Evolutionary conservation across 2,888 invertebrate species (phyloP).

Genomic region (Ischnura elegans): DNA sequence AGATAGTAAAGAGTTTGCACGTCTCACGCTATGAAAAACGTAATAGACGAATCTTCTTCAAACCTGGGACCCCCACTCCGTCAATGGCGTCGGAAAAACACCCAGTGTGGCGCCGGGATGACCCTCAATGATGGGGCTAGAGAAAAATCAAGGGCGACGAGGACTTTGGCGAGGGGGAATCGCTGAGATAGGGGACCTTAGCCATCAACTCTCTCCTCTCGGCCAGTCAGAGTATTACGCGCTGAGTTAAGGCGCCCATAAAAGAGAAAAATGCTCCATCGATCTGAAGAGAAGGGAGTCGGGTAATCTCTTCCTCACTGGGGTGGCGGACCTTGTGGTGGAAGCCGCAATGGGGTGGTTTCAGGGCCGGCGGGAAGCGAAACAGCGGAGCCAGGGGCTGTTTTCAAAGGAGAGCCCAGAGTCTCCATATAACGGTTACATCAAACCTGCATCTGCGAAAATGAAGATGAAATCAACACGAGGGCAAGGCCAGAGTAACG

Average conservation of each 20-base stretch:
- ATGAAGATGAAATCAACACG: no score
- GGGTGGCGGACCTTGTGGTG: background rate
- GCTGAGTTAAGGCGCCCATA: slow-evolving; percentile 28
- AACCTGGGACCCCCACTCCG: no score
- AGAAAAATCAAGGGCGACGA: background rate
- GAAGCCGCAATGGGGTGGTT: background rate
- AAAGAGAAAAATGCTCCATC: slow-evolving; percentile 29
- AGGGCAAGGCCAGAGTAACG: no score
- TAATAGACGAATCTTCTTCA: no score
- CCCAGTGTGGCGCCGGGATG: no score
- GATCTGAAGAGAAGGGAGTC: background rate
- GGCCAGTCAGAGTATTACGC: background rate
- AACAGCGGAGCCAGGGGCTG: background rate
- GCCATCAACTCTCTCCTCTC: background rate
- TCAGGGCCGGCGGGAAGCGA: background rate
- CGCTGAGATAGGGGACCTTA: background rate
- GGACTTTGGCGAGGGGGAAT: background rate
- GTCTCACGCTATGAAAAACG: no score
- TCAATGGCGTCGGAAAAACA: no score
- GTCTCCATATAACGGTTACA: no score
- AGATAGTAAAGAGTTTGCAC: no score
- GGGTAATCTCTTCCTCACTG: slow-evolving; percentile 1
- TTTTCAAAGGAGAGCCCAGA: background rate
- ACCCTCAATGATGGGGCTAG: background rate
- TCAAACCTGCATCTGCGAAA: no score